Evolutionary conservation across 2,113 vertebrate genomes (phyloP), one percentile per base, ranked within the genome.

Genomic region (Sisor rabdophorus): DNA sequence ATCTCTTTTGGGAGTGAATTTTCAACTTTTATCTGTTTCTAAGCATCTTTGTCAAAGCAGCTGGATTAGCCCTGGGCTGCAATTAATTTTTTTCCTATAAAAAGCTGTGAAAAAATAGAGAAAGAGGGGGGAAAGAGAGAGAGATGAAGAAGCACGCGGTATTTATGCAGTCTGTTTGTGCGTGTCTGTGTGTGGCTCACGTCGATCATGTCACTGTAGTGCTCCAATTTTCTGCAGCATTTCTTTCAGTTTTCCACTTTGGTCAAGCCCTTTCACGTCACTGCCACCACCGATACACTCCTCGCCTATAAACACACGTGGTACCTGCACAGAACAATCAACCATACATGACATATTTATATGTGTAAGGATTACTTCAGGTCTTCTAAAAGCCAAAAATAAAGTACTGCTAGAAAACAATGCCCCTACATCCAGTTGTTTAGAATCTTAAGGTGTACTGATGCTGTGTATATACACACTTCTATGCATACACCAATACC

Each of bases 241-340:
- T 0, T 1, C 22, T 47, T 89, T 22, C 74, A 95, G 90, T 69
- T 92, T 71, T 1, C 90, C 90, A 0, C 32, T 86, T 15, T 60
- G 10, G 0, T 90, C 79, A 82, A 95, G 79, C 0, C 48, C 69
- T 0, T 32, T 12, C 12, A 95, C 90, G 0, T 95, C 93, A 4
- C 58, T 88, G 70, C 90, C 90, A 0, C 95, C 95, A 8, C 94
- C 94, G 0, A 96, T 81, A 52, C 92, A 95, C 0, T 89, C 60
- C 72, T 89, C 86, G 0, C 94, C 95, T 0, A 96, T 85, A 79
- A 94, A 96, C 72, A 97, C 89, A 0, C 91, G 87, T 0, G 95
- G 94, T 13, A 95, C 93, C 95, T 95, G 60, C 53, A 26, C 13
- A 65, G 22, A 24, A 32, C 13, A 78, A 32, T 28, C 68, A 7